Conservation (phyloP, 2,888 invertebrate genomes). For the Notodonta ziczac region DNA sequence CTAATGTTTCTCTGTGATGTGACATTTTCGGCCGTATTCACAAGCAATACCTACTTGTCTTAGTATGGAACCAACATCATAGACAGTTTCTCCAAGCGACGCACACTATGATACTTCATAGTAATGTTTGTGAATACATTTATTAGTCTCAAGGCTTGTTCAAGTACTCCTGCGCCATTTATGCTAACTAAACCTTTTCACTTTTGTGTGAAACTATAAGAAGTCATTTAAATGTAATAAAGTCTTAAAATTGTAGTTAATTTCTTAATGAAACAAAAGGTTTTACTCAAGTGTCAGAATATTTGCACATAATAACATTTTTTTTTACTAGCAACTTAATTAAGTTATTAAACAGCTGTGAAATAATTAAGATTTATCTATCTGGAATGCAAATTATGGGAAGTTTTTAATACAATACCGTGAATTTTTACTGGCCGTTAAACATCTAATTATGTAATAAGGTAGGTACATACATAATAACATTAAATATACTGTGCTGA, state of each 20-base stretch:
- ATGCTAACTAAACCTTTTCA: background rate
- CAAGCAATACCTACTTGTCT: no score
- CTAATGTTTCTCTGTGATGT: no score
- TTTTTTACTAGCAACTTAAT: constrained; percentile 21
- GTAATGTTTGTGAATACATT: no score
- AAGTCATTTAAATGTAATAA: constrained; percentile 7
- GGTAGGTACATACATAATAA: constrained; percentile 14
- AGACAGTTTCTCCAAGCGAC: no score
- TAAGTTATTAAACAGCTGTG: constrained; percentile 36
- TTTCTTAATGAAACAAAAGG: background rate
- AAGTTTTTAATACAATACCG: constrained; percentile 35
- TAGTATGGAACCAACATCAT: no score
- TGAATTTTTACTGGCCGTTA: constrained; percentile 27
- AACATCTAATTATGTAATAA: constrained; percentile 29
- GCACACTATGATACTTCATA: no score
- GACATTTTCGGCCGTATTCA: no score
- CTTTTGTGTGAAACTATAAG: background rate
- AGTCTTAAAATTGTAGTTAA: background rate
- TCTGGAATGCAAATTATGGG: constrained; percentile 35
- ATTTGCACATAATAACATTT: constrained; percentile 4
- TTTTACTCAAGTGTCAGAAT: constrained; percentile 9
- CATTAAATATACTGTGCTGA: constrained; percentile 17
- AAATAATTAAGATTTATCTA: constrained; percentile 37
- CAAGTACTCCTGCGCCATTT: background rate
- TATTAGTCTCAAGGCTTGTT: no score